These are phyloP conservation scores for Limnephilus auricula DNA, from an alignment of 2,888 invertebrate genomes.

Conservation along the genomic window DNA sequence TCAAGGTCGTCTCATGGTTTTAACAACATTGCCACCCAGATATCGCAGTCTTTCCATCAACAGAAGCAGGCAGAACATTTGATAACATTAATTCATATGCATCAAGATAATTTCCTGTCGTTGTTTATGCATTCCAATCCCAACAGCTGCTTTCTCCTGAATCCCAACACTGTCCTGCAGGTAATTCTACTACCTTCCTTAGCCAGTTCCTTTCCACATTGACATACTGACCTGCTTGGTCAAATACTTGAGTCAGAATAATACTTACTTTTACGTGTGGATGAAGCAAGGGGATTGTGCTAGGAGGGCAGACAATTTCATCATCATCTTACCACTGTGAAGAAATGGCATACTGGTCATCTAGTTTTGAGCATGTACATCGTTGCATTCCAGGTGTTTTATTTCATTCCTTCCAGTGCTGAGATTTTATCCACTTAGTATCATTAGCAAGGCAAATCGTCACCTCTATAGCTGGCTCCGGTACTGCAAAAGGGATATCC, in stretches of 20 bases:
- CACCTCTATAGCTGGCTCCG: background rate
- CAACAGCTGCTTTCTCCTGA: background rate
- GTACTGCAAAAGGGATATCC: background rate
- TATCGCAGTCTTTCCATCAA: background rate
- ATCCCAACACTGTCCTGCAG: background rate
- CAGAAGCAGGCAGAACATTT: no score
- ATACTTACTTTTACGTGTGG: background rate
- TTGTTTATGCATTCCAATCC: background rate
- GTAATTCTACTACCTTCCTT: background rate
- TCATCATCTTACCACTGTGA: no score
- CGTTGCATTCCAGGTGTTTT: background rate
- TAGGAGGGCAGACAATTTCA: no score
- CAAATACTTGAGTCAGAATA: background rate
- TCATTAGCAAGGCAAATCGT: background rate
- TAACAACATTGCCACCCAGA: background rate
- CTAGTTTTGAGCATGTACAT: no score
- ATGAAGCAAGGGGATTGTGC: background rate
- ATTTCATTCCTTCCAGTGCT: background rate
- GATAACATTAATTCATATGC: background rate
- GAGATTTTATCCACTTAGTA: background rate
- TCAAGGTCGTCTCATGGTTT: background rate
- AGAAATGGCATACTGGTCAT: no score
- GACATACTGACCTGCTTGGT: background rate
- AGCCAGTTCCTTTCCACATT: background rate
- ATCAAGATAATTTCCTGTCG: background rate